Percentiles rank a stretch among this genome's conserved stretches.
These are phyloP conservation scores for Autographa gamma DNA, from an alignment of 2,888 invertebrate species.

Conservation along the genomic window DNA sequence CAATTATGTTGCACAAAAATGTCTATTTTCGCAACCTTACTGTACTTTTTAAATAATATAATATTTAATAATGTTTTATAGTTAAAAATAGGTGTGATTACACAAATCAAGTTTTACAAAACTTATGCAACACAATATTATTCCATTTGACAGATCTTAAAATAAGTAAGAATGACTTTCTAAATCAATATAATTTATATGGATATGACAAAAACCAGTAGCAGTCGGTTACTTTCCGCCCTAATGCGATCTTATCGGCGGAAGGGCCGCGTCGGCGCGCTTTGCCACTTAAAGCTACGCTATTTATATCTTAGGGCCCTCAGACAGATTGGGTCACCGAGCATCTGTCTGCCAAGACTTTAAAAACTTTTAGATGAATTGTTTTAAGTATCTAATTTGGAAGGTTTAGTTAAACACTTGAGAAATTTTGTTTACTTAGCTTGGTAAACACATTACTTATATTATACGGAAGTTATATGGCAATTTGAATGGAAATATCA, in stretches of 20 bases:
- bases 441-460: neutral
- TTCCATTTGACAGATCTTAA: neutral
- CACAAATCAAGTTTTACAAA: too few relatives aligned
- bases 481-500: too few relatives aligned
- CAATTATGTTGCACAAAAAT: too few relatives aligned
- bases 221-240: constrained; percentile 77
- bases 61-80: too few relatives aligned
- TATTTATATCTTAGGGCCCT: constrained; percentile 84
- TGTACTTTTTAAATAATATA: too few relatives aligned
- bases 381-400: constrained; percentile 10
- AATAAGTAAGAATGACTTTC: constrained; percentile 27
- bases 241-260: constrained; percentile 87
- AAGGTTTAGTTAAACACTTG: constrained; percentile 2
- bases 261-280: constrained; percentile 82
- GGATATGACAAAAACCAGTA: constrained; percentile 85
- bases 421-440: neutral
- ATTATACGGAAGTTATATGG: too few relatives aligned
- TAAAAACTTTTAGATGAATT: constrained; percentile 38
- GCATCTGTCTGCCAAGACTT: constrained; percentile 73
- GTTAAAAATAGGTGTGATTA: too few relatives aligned
- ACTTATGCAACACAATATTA: too few relatives aligned
- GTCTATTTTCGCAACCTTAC: too few relatives aligned
- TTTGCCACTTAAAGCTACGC: constrained; percentile 85
- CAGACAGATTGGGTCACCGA: constrained; percentile 73
- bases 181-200: constrained; percentile 49